These are phyloP conservation scores for Poeciliopsis retropinna DNA, from an alignment of 2,113 vertebrate species.

Conservation along the genomic window DNA sequence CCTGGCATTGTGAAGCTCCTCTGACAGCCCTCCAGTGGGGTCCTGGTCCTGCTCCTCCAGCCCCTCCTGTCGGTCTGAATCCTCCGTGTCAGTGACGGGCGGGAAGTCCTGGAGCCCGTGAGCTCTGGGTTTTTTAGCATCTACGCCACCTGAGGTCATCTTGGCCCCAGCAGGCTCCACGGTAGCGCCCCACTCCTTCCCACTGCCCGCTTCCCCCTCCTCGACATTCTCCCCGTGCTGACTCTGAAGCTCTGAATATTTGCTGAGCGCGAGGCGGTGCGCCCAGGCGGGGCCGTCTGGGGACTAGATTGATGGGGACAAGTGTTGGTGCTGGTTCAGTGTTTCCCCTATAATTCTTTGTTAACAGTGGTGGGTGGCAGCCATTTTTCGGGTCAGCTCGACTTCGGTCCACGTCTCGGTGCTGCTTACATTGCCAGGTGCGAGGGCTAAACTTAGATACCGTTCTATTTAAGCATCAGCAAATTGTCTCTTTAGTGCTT, in stretches of 20 bases:
- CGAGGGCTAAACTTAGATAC: conserved; percentile 8
- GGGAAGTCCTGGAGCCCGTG: conserved; percentile 85
- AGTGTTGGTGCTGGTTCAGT: conserved; percentile 75
- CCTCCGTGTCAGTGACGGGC: conserved; percentile 77
- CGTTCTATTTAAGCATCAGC: conserved; percentile 18
- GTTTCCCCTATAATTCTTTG: conserved; percentile 69
- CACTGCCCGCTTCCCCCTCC: conserved; percentile 89
- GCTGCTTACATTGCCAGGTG: conserved; percentile 27
- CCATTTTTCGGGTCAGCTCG: conserved; percentile 40
- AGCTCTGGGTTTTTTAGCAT: conserved; percentile 86
- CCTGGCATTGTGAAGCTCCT: conserved; percentile 88
- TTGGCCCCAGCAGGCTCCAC: conserved; percentile 82
- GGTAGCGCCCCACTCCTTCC: conserved; percentile 87
- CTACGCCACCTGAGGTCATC: conserved; percentile 77
- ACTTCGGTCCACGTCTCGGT: conserved; percentile 55
- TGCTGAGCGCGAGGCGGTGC: conserved; percentile 89
- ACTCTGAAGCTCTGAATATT: conserved; percentile 86
- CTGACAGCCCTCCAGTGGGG: conserved; percentile 83
- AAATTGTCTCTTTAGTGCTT: conserved; percentile 24
- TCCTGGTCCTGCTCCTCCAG: conserved; percentile 86
- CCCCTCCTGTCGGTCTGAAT: conserved; percentile 85
- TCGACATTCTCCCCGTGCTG: conserved; percentile 87
- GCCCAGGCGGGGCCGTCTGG: conserved; percentile 92
- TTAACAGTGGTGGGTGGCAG: conserved; percentile 70
- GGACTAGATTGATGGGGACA: conserved; percentile 85